Base-by-base conservation (phyloP, 2,797 vertebrate species). In the Enteromius argenteus region DNA sequence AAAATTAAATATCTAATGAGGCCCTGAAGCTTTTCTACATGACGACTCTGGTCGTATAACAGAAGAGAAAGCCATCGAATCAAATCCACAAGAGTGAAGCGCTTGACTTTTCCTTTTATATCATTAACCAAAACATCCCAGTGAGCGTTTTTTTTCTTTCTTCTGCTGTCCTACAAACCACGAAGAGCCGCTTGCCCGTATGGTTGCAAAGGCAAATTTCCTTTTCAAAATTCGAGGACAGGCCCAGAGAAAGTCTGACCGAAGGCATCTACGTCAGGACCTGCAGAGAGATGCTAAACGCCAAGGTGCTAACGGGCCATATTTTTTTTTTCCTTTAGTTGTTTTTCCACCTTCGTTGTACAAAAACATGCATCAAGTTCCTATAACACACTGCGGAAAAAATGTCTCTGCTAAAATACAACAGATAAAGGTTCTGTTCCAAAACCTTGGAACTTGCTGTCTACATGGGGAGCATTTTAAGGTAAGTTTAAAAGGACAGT, bases 1-100 rank as follows among this genome's bases (percentile, higher is more conserved):
- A 89, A 91, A 91, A 91, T 91, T 88, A 90, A 90, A 91, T 87
- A 87, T 90, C 89, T 89, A 89, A 90, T 89, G 90, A 91, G 90
- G 87, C 89, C 88, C 89, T 86, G 74, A 89, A 89, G 91, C 90
- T 88, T 88, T 88, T 87, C 73, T 79, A 73, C 86, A 86, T 73
- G 73, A 71, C 79, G 80, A 75, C 81, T 85, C 77, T 64, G 83
- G 72, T 86, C 85, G 74, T 80, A 87, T 89, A 86, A 89, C 87
- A 89, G 87, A 88, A 80, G 88, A 83, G 86, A 89, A 87, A 84
- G 79, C 79, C 84, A 88, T 89, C 83, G 79, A 75, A 77, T 51
- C 17, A 56, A 73, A 79, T 75, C 72, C 88, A 69, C n/a, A 53
- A 86, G 74, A 83, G 64, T 27, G 46, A 60, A 76, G 17, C n/a